Conservation (phyloP, 2,113 vertebrate species). For the Oncorhynchus tshawytscha region DNA sequence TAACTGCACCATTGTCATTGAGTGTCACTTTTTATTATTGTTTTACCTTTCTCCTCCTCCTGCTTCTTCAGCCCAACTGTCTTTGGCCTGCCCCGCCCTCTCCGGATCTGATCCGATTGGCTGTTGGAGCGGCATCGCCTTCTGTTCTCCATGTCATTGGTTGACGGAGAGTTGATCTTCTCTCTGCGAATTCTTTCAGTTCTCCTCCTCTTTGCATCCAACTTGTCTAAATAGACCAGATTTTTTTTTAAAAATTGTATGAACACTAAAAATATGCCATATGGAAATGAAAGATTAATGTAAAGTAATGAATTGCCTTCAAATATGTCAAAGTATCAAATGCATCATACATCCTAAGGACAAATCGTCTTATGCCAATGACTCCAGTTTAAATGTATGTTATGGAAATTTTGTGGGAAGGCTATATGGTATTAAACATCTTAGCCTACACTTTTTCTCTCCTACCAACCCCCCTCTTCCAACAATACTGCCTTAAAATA, state of each 20-base stretch:
- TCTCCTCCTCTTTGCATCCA: conserved; percentile 89
- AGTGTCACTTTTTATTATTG: neutral
- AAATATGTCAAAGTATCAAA: neutral
- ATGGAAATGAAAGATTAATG: neutral
- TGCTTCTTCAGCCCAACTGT: conserved; percentile 89
- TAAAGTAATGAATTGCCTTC: neutral
- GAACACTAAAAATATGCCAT: neutral
- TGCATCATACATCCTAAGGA: no score
- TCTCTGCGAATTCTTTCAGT: conserved; percentile 92
- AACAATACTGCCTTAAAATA: neutral
- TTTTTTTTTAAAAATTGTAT: neutral
- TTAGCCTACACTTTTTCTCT: neutral
- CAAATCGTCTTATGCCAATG: no score
- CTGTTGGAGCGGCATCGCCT: conserved; percentile 89
- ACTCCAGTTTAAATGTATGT: neutral
- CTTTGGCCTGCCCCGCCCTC: conserved; percentile 92
- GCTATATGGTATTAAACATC: neutral
- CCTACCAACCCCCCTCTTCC: neutral
- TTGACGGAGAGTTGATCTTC: conserved; percentile 84
- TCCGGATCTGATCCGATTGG: conserved; percentile 90
- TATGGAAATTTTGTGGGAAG: neutral
- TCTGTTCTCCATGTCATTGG: conserved; percentile 89
- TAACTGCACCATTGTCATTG: neutral
- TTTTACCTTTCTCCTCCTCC: conserved; percentile 93
- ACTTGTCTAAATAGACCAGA: conserved; percentile 77